Evolutionary conservation across 2,888 invertebrate species (phyloP).

Genomic region (Capitulum mitella): DNA sequence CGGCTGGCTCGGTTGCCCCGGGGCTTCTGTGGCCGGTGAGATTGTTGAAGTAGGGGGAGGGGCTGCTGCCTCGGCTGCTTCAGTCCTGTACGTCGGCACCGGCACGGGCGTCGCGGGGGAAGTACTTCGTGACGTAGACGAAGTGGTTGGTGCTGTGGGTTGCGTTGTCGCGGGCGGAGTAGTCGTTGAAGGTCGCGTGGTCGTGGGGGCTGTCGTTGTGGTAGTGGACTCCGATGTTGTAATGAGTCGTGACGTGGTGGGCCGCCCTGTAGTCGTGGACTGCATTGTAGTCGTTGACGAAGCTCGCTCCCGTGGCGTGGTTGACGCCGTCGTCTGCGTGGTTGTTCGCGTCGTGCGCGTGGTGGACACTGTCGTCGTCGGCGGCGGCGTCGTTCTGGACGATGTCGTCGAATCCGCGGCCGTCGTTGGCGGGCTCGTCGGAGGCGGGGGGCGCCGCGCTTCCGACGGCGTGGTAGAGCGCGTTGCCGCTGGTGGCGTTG

Average conservation of each 20-base stretch:
- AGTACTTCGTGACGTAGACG: neutral
- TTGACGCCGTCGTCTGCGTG: neutral
- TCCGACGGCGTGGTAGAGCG: too few species aligned
- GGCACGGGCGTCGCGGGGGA: too few species aligned
- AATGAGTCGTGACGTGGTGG: neutral
- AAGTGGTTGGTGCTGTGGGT: neutral
- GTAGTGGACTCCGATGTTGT: neutral
- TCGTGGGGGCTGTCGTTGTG: neutral
- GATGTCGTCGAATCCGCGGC: neutral
- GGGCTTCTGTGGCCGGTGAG: too few species aligned
- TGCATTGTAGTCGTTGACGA: neutral
- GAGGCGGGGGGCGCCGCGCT: too few species aligned
- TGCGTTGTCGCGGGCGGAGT: neutral
- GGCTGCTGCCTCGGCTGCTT: too few species aligned
- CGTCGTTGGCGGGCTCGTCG: neutral
- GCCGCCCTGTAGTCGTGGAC: neutral
- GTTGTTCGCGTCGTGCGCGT: neutral
- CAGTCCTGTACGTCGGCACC: too few species aligned
- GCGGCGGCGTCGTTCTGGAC: conserved; percentile 39
- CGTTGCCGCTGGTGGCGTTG: too few species aligned
- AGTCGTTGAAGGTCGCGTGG: too few species aligned
- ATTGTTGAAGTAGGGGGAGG: too few species aligned
- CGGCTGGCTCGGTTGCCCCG: too few species aligned
- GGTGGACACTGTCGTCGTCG: neutral
- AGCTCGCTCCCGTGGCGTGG: too few species aligned